These are phyloP conservation scores for Solenopsis fugax DNA, from an alignment of 1,140 invertebrate species.

Conservation along the genomic window DNA sequence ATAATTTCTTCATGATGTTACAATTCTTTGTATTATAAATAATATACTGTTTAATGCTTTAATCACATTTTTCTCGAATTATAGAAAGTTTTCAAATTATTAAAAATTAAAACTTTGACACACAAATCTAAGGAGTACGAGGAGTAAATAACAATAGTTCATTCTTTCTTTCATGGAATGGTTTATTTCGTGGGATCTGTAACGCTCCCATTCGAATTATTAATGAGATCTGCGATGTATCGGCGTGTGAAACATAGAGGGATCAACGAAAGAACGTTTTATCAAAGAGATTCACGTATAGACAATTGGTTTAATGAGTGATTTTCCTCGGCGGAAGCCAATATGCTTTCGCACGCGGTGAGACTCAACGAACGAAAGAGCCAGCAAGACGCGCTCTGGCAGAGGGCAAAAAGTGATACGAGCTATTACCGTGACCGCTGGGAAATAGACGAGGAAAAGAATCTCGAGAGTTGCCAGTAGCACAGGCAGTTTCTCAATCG, in stretches of 20 bases:
- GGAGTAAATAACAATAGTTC: background rate
- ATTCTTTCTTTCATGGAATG: background rate
- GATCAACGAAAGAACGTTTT: background rate
- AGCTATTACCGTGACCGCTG: constrained; percentile 14
- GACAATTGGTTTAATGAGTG: constrained; percentile 34
- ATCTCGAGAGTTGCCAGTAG: constrained; percentile 13
- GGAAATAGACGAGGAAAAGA: constrained; percentile 37
- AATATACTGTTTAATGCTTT: background rate
- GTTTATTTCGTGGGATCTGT: background rate
- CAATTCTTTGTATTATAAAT: background rate
- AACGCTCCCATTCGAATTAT: background rate
- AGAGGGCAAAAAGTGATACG: constrained; percentile 12
- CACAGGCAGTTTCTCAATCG: background rate
- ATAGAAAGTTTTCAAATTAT: background rate
- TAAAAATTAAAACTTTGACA: background rate
- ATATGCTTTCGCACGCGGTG: background rate
- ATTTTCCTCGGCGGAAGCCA: constrained; percentile 18
- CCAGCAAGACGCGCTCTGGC: background rate
- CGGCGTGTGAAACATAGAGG: background rate
- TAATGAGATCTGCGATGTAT: constrained; percentile 14
- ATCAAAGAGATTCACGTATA: constrained; percentile 28
- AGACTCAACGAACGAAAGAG: constrained; percentile 27
- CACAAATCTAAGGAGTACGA: background rate
- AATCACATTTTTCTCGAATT: background rate
- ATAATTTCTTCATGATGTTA: background rate